Conservation (phyloP, 2,113 vertebrate genomes). For the Mastomys natalensis region DNA sequence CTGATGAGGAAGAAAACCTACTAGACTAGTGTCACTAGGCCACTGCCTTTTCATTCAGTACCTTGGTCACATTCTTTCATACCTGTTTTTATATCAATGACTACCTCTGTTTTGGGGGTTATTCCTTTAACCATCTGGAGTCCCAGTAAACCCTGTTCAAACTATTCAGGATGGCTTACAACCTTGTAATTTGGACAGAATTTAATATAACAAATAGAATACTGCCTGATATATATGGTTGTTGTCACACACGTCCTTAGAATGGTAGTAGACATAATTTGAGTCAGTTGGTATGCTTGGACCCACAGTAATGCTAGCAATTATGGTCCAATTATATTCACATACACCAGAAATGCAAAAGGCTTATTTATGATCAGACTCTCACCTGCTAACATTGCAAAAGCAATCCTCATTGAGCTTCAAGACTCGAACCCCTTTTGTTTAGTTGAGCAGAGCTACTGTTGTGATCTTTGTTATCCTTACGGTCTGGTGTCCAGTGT, state of each 20-base stretch:
- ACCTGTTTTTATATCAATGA: background rate
- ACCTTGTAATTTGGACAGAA: background rate
- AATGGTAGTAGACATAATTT: background rate
- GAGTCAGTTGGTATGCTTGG: background rate
- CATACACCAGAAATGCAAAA: background rate
- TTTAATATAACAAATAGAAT: background rate
- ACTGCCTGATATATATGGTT: too few species aligned
- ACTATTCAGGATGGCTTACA: background rate
- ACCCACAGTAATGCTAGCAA: background rate
- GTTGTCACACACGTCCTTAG: background rate
- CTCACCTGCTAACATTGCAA: background rate
- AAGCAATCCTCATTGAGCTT: background rate
- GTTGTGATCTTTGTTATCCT: background rate
- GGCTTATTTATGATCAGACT: background rate
- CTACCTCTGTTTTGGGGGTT: background rate
- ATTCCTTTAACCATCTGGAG: background rate
- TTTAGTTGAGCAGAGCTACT: background rate
- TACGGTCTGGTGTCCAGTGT: background rate
- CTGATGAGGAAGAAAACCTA: background rate
- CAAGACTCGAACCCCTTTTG: background rate
- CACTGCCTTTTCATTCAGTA: background rate
- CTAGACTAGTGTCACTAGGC: background rate
- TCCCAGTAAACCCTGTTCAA: background rate
- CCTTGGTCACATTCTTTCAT: background rate
- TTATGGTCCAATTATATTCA: background rate